Percentiles rank a stretch among this genome's conserved stretches.
phyloP scores from a whole-genome alignment of 1,140 invertebrate species.

The Orius laevigatus region DNA sequence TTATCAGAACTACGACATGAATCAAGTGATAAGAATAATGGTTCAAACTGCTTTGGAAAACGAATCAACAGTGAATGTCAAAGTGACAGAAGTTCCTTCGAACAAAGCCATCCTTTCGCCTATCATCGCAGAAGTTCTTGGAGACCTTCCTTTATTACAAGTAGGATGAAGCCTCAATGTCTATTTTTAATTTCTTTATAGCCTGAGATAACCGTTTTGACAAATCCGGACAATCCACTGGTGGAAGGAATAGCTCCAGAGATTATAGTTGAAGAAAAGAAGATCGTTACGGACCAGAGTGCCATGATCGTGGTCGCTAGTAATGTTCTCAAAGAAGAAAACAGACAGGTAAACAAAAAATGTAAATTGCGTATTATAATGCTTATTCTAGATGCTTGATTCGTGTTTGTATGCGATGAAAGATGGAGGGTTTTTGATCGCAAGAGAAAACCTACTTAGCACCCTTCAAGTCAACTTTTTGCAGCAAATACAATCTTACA shows the following conservation, averaged over 20 bases:
- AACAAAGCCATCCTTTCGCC: conserved; percentile 29
- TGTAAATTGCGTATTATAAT: too few relatives aligned
- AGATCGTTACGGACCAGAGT: conserved; percentile 36
- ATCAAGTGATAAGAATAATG: conserved; percentile 32
- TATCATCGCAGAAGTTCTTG: conserved; percentile 23
- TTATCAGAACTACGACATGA: conserved; percentile 17
- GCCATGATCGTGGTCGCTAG: conserved; percentile 35
- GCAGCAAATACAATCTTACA: conserved; percentile 2
- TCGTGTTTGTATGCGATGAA: conserved; percentile 19
- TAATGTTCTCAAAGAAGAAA: conserved; percentile 19
- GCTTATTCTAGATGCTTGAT: background rate
- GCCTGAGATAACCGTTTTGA: conserved; percentile 32
- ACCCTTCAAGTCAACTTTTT: conserved; percentile 15
- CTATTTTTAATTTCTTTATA: conserved; percentile 46
- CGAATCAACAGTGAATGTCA: conserved; percentile 44
- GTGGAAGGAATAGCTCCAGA: conserved; percentile 31
- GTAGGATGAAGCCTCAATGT: conserved; percentile 24
- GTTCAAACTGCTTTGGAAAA: conserved; percentile 70
- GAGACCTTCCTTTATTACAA: conserved; percentile 30
- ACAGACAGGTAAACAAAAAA: background rate
- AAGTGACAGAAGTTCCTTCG: conserved; percentile 42
- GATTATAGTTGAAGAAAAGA: conserved; percentile 42
- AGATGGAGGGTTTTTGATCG: conserved; percentile 32
- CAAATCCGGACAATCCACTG: conserved; percentile 26
- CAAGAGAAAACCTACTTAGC: conserved; percentile 25